Evolutionary conservation across 2,888 invertebrate species (phyloP), one percentile per base, ranked within the genome.

Genomic region (Odontomyia ornata): DNA sequence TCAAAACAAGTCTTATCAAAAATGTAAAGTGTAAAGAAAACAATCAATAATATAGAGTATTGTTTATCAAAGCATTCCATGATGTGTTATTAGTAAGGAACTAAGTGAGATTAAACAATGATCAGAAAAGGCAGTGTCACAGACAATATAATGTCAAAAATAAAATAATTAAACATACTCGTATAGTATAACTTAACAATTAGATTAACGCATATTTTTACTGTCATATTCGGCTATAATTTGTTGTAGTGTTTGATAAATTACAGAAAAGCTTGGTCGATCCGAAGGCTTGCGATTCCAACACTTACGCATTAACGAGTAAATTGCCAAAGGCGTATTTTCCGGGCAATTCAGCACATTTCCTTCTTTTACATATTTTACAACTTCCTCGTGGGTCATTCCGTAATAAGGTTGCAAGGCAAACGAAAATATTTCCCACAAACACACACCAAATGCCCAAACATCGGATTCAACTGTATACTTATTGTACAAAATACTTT

Each of bases 371-470:
- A 98, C 91, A 88, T 94, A 97, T 84, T 94, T 94, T 15, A 97
- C 95, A 43, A 98, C 98, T 88, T 98, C 97, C 86, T 97, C 97
- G 84, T 98, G 98, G 13, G 97, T 97, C 93, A 97, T 94, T 4
- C 97, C 98, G 86, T 96, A 97, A 84, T 98, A 98, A 9, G 98
- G 98, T 86, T 98, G 98, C 79, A 97, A 89, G 27, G 97, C 97
- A 87, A 96, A 98, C 65, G 97, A 95, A 86, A 97, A 98, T 84
- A 98, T 95, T 88, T 98, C 98, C 98, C 98, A 98, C 60, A 98
- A 88, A 83, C 96, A 95, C 21, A 98, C 96, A 73, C 97, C 98
- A 88, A 94, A 98, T 15, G 98, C 97, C 98, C 98, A 98, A 0
- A 98, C 96, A 88, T 98, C 98, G 13, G 97, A 96, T 86, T 98